Base-by-base conservation (phyloP, 2,797 vertebrate species). In the Harpagifer antarcticus region DNA sequence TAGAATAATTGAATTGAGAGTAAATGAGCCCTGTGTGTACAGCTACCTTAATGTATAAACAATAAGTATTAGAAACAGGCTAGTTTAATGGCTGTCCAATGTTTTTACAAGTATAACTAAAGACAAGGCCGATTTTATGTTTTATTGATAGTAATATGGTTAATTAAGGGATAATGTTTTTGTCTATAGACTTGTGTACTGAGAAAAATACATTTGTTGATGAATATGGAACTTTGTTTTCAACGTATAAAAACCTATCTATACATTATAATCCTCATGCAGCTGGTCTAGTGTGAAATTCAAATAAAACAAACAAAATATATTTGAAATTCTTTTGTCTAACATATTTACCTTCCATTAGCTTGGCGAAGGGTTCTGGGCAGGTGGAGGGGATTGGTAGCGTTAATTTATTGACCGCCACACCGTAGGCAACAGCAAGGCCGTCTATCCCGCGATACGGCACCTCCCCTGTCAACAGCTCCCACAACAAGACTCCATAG, bases 391-490 rank as follows among this genome's bases (percentile, higher is more conserved):
- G 98, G 86, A 99, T 97, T 12, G 98, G 97, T 80, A 99, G 91
- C 6, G 97, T 98, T 83, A 99, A 94, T 68, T 98, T 99, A 92
- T 98, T 99, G 84, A 98, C 96, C 0, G 98, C 98, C 48, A 99
- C 97, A 3, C 97, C 97, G 0, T 99, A 99, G 50, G 97, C 98
- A 78, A 99, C 97, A 15, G 98, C 97, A 31, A 99, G 95, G 37
- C 97, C 97, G 1, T 99, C 97, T n/a, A 99, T 99, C 80, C 98
- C 97, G 15, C 97, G 96, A 70, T 99, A 99, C 1, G 98, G 98
- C 59, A 98, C 97, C 85, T 99, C 97, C 64, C 98, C 98, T 0
- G 97, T 99, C 82, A 99, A 93, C 91, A 99, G 93, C 92, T 98
- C 97, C 98, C 98, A 99, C 76, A 99, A 95, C 91, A 99, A 91